Evolutionary conservation across 2,113 vertebrate species (phyloP).

Genomic region (human): GRCh38 chr6:71313001-71313500

Average conservation of each 20-base stretch:
- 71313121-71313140: not conserved
- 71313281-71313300: constrained; percentile 29
- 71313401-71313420: not conserved
- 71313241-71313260: not conserved
- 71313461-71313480: not conserved
- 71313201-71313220: not conserved
- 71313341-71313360: not conserved
- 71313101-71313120: not conserved
- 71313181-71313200: not conserved
- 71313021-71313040: constrained; percentile 10
- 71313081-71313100: not conserved
- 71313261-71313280: not conserved
- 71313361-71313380: not conserved
- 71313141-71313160: constrained; percentile 17
- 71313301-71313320: not conserved
- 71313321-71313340: constrained; percentile 19
- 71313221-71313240: constrained; percentile 32
- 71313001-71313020: constrained; percentile 35
- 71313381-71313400: not conserved
- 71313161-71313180: not conserved
- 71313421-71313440: not conserved
- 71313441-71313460: not conserved
- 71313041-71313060: not conserved
- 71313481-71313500: not conserved
- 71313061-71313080: not conserved